Evolutionary conservation across 2,888 invertebrate species (phyloP).

Genomic region (Synergus itoensis): DNA sequence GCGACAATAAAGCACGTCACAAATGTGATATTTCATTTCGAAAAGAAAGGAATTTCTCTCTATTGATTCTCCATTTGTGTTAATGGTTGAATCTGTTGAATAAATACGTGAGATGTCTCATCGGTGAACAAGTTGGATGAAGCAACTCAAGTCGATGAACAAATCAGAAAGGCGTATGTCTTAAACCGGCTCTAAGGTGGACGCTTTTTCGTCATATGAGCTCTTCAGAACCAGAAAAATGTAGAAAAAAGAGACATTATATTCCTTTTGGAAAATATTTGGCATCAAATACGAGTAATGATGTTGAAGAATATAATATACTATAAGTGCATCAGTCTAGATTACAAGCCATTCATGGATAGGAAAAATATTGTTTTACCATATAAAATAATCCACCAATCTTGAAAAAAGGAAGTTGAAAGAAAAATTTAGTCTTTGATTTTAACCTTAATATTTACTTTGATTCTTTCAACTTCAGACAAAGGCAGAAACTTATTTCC

Average conservation of each 20-base stretch:
- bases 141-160: not conserved
- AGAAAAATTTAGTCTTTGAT: not conserved
- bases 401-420: no score
- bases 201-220: not conserved
- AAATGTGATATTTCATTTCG: not conserved
- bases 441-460: not conserved
- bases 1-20: not conserved
- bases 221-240: not conserved
- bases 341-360: not conserved
- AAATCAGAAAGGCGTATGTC: slow-evolving; percentile 7
- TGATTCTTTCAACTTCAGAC: not conserved
- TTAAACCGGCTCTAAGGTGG: not conserved
- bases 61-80: not conserved
- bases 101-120: slow-evolving; percentile 1
- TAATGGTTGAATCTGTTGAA: not conserved
- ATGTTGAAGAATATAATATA: no score
- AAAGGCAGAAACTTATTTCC: not conserved
- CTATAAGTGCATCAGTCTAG: no score
- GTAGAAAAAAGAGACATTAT: not conserved
- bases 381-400: no score
- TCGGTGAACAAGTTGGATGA: not conserved
- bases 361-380: not conserved
- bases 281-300: not conserved
- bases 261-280: not conserved
- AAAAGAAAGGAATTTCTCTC: not conserved